Conservation (phyloP, 2,113 vertebrate species). For the Genyomyrus donnyi region DNA sequence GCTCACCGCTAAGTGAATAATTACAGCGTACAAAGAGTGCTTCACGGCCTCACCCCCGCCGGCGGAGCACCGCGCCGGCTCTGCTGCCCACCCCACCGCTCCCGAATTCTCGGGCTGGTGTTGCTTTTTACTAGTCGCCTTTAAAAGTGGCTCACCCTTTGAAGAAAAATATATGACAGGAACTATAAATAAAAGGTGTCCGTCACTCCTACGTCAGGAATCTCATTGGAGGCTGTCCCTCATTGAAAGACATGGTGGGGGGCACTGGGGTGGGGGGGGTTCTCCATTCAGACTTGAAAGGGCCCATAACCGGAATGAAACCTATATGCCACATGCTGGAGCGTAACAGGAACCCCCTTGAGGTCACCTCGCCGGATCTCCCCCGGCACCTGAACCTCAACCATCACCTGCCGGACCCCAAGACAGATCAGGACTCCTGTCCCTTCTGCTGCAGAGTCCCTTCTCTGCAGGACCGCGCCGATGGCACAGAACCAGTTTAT, state of each 20-base stretch:
- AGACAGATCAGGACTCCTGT: background rate
- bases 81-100: background rate
- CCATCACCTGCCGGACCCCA: background rate
- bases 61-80: background rate
- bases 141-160: background rate
- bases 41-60: background rate
- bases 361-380: background rate
- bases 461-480: background rate
- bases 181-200: background rate
- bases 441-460: background rate
- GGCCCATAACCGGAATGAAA: background rate
- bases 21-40: background rate
- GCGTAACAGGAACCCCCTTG: background rate
- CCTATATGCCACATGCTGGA: background rate
- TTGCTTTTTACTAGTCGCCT: background rate
- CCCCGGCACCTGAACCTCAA: background rate
- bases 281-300: background rate
- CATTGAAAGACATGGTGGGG: background rate
- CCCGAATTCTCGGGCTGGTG: background rate
- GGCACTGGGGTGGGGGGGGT: background rate
- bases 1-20: conserved; percentile 1
- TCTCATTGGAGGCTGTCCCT: background rate
- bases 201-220: background rate
- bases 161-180: background rate
- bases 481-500: background rate